Percentiles rank a stretch among this genome's conserved stretches.
Evolutionary conservation across 2,888 invertebrate genomes (phyloP).

Genomic region (Panopea generosa): DNA sequence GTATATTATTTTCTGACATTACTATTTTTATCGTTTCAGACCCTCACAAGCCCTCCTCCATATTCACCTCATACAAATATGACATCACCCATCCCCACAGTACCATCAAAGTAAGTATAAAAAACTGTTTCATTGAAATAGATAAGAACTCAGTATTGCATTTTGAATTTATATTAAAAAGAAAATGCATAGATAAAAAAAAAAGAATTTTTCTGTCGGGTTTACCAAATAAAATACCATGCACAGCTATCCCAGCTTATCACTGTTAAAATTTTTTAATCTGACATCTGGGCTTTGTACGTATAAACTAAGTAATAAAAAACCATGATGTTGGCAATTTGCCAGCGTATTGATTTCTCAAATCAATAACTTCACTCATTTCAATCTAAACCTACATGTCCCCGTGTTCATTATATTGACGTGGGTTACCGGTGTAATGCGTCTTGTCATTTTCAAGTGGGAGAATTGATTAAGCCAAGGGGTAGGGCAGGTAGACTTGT

Average conservation of each 20-base stretch:
- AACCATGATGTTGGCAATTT: slow-evolving; percentile 1
- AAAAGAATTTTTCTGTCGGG: too few relatives aligned
- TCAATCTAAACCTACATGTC: neutral
- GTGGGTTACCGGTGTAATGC: too few relatives aligned
- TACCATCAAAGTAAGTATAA: slow-evolving; percentile 81
- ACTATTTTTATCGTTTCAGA: too few relatives aligned
- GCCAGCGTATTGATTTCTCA: slow-evolving; percentile 11
- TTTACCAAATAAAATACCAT: too few relatives aligned
- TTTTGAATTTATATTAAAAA: too few relatives aligned
- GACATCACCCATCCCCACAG: slow-evolving; percentile 78
- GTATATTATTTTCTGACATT: too few relatives aligned
- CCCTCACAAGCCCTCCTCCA: slow-evolving; percentile 78
- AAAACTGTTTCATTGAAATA: too few relatives aligned
- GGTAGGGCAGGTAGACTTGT: neutral
- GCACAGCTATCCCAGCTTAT: too few relatives aligned
- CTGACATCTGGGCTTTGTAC: too few relatives aligned
- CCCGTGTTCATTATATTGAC: neutral
- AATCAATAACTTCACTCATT: slow-evolving; percentile 7
- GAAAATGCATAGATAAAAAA: too few relatives aligned
- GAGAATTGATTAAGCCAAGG: neutral
- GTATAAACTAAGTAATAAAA: slow-evolving; percentile 9
- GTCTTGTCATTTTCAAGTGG: neutral
- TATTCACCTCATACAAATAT: slow-evolving; percentile 77
- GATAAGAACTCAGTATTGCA: neutral
- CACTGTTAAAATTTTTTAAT: too few relatives aligned